Base-by-base conservation (phyloP, 2,888 invertebrate species). In the Camptogramma bilineatum region DNA sequence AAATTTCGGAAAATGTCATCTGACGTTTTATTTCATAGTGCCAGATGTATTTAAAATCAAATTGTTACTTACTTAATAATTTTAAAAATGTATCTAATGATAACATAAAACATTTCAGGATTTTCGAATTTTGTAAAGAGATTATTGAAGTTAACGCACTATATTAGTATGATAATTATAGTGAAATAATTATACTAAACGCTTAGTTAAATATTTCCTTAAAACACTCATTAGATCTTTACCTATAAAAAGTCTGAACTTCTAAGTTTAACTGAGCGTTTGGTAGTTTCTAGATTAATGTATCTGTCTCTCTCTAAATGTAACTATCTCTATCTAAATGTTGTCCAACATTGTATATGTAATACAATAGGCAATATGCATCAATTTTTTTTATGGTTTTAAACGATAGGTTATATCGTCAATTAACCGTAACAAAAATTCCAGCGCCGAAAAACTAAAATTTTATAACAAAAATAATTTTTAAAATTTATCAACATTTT, bases 11-110 rank as follows among this genome's bases (percentile, higher is more conserved):
- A 44, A 61, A 60, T 60, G 47, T 61, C 61, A 65, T 57, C 65
- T 65, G 55, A 59, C 57, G 24, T 62, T 46, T 62, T 47, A 53
- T 44, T 50, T 61, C 53, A 52, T 80, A 81, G 86, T 85, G 86
- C 85, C 86, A 85, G 82, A 82, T 76, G 70, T 78, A 74, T 79
- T 81, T 79, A 75, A 73, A 60, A 69, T 71, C 76, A 69, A 56
- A 82, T 82, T 85, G 86, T 86, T 86, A 84, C 82, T 85, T 86
- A 84, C 82, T 85, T 66, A 82, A 66, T 71, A 77, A 77, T 79
- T 74, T 75, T 75, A 74, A 74, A 73, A 75, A 69, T 73, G 71
- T 77, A 54, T 68, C 52, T 64, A 68, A 64, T 28, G 8, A 28
- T 8, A 28, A 19, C 47, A 63, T 58, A n/a, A 24, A 48, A 64